phyloP scores from a whole-genome alignment of 2,888 invertebrate species.

The Phrixothrix hirtus region DNA sequence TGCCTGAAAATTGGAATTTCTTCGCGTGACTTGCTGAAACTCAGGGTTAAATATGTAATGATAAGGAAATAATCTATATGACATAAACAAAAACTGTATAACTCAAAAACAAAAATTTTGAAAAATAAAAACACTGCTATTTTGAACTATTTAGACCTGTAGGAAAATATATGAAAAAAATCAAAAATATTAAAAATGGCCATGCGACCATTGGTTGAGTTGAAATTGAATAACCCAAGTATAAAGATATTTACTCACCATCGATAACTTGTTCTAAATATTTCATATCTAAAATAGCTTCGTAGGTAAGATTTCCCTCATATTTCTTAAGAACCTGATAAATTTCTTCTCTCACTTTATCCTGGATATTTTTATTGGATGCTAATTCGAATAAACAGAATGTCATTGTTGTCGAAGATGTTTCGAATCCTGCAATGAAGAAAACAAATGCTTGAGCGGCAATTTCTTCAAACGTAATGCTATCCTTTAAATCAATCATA shows the following conservation, averaged over 20 bases:
- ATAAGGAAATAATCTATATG: no score
- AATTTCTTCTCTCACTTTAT: conserved; percentile 54
- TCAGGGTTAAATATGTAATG: no score
- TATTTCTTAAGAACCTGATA: conserved; percentile 47
- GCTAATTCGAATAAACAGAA: conserved; percentile 61
- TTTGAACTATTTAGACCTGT: no score
- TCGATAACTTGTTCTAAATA: conserved; percentile 57
- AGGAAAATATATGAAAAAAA: no score
- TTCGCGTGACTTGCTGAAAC: no score
- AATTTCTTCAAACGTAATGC: neutral
- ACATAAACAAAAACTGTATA: no score
- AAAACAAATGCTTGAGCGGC: conserved; percentile 42
- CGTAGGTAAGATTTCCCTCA: conserved; percentile 55
- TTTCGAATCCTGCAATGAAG: conserved; percentile 50
- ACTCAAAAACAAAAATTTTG: no score
- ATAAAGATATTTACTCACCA: conserved; percentile 19
- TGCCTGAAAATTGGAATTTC: no score
- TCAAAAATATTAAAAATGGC: no score
- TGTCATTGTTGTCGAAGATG: conserved; percentile 50
- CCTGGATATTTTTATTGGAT: conserved; percentile 55
- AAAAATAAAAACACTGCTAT: no score
- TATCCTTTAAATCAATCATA: conserved; percentile 16
- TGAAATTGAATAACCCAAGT: no score
- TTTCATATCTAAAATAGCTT: conserved; percentile 56
- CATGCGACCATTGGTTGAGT: no score